Evolutionary conservation across 2,797 vertebrate genomes (phyloP).

Genomic region (Clamator glandarius): DNA sequence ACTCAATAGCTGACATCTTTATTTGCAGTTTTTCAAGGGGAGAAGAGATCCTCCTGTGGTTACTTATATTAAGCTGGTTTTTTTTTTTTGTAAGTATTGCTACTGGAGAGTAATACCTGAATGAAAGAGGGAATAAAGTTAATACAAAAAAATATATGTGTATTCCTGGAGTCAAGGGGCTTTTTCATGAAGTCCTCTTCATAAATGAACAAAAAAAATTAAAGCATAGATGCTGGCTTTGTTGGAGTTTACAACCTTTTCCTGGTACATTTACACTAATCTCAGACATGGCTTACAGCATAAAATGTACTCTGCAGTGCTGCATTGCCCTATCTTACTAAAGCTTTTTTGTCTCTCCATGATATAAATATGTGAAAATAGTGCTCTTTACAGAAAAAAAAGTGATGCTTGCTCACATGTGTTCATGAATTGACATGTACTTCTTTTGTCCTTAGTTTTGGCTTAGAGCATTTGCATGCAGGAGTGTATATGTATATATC

Average conservation of each 20-base stretch:
- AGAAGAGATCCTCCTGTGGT: slow-evolving; percentile 84
- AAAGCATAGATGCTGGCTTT: slow-evolving; percentile 5
- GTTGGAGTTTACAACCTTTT: slow-evolving; percentile 63
- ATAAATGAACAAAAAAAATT: slow-evolving; percentile 45
- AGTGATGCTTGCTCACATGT: slow-evolving; percentile 44
- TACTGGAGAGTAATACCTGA: slow-evolving; percentile 66
- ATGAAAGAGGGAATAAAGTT: slow-evolving; percentile 28
- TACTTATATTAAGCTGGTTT: slow-evolving; percentile 80
- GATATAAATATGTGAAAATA: slow-evolving; percentile 49
- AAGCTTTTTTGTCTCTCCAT: slow-evolving; percentile 24
- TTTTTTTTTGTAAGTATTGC: background rate
- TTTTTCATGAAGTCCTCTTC: slow-evolving; percentile 55
- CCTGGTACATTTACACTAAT: slow-evolving; percentile 44
- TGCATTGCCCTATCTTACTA: background rate
- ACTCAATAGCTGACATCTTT: slow-evolving; percentile 88
- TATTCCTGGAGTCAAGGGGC: slow-evolving; percentile 24
- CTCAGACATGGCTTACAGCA: slow-evolving; percentile 27
- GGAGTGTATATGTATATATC: background rate
- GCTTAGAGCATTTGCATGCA: background rate
- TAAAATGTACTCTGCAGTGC: slow-evolving; percentile 35
- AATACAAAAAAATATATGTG: slow-evolving; percentile 37
- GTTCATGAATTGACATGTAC: slow-evolving; percentile 43
- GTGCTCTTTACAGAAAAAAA: slow-evolving; percentile 27
- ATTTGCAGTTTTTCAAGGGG: slow-evolving; percentile 88
- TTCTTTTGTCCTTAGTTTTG: slow-evolving; percentile 69